These are phyloP conservation scores for Cyprinodon brontotheroides DNA, from an alignment of 2,113 vertebrate species.

Conservation along the genomic window DNA sequence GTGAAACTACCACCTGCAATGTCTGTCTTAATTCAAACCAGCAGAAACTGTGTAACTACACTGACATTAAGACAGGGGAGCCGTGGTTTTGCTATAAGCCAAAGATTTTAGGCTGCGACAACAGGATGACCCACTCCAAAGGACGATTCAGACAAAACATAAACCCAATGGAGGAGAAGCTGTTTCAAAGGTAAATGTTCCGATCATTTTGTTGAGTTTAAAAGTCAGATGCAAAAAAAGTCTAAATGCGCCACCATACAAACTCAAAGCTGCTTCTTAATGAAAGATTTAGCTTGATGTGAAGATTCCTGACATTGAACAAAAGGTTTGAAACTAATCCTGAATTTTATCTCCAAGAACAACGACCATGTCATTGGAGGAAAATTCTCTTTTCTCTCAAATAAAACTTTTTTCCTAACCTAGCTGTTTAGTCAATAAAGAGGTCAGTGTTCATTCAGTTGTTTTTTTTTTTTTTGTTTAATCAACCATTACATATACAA, in stretches of 20 bases:
- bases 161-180: conserved; percentile 76
- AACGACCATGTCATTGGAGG: no score
- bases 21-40: conserved; percentile 79
- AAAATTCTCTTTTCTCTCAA: no score
- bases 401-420: no score
- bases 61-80: conserved; percentile 89
- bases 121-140: conserved; percentile 84
- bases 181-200: conserved; percentile 78
- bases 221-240: background rate
- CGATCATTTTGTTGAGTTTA: background rate
- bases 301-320: background rate
- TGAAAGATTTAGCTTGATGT: background rate
- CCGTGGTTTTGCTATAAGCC: conserved; percentile 95
- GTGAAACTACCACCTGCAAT: conserved; percentile 87
- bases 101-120: conserved; percentile 83
- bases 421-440: no score
- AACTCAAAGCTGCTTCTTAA: background rate
- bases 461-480: no score
- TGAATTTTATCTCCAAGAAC: background rate
- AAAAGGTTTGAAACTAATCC: background rate
- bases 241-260: background rate
- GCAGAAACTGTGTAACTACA: conserved; percentile 87
- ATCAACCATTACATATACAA: no score
- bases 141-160: conserved; percentile 83
- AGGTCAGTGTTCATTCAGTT: no score